Base-by-base conservation (phyloP, 1,140 invertebrate species). In the Papilio polytes region DNA sequence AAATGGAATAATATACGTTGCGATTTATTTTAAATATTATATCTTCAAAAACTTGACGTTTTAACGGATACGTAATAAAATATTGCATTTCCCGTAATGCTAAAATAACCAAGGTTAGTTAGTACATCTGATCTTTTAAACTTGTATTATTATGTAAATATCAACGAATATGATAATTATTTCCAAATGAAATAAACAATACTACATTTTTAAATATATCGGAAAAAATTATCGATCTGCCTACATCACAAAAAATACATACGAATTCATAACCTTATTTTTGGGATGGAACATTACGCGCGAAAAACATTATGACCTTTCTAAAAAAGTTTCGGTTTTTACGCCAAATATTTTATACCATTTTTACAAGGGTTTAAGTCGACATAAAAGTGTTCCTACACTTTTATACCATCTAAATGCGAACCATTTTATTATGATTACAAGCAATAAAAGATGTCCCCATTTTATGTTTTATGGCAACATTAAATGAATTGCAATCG, bases 401-500 rank as follows among this genome's bases (percentile, higher is more conserved):
- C 26, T 31, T 70, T 66, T 66, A 31, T 70, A 36, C 26, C 22
- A 15, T 70, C 26, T 70, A 36, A 70, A 70, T 70, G 26, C 31
- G 10, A 7, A 36, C 22, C 63, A 70, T 70, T 70, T 70, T 31
- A 70, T 70, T 70, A 70, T 70, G 26, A 36, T 70, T 31, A 70
- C 63, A 26, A 36, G 63, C 26, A 36, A 70, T 70, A 70, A 31
- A 70, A 70, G 15, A 13, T 70, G 59, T 31, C 59, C 22, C 59
- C 20, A 3, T 66, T 66, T 31, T 22, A 3, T 31, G 59, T 31
- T 59, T 59, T 59, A 59, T 59, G 56, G 56, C n/a, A 59, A 59
- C 56, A 59, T 59, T 59, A 59, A 59, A 59, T 22, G n/a, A 59
- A 59, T 59, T 66, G 59, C 59, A 66, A 26, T 66, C 22, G 59